phyloP scores from a whole-genome alignment of 1,140 invertebrate genomes.

The Drosophila cardini region DNA sequence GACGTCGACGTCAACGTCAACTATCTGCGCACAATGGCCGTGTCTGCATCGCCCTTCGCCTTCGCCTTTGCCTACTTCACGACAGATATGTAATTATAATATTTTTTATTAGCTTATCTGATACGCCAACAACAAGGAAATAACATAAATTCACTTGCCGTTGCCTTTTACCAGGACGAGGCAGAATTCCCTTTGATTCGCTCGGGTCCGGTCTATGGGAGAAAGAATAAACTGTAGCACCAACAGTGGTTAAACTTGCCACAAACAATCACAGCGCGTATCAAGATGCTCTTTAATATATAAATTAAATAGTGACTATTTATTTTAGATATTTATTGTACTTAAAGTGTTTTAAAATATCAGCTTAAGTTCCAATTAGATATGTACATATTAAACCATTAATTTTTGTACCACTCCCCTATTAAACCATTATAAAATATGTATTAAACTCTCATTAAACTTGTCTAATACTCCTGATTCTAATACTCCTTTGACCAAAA shows the following conservation, averaged over 20 bases:
- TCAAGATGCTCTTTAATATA: background rate
- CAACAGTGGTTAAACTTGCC: conserved; percentile 11
- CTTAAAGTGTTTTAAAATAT: no score
- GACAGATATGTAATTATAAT: conserved; percentile 82
- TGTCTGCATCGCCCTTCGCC: conserved; percentile 22
- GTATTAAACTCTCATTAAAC: no score
- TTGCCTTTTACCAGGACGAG: conserved; percentile 29
- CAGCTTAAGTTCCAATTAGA: no score
- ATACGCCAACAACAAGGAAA: conserved; percentile 74
- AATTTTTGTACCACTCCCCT: no score
- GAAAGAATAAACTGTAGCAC: conserved; percentile 36
- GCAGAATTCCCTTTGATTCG: conserved; percentile 56
- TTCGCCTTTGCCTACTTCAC: conserved; percentile 20
- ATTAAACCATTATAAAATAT: no score
- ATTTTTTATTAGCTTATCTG: conserved; percentile 85
- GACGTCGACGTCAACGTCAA: conserved; percentile 3
- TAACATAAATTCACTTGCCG: conserved; percentile 74
- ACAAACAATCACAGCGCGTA: background rate
- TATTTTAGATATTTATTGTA: no score
- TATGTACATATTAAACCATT: no score
- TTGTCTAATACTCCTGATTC: background rate
- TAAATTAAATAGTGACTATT: background rate
- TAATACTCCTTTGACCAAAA: background rate
- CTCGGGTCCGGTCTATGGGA: conserved; percentile 37
- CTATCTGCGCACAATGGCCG: conserved; percentile 33